Conservation (phyloP, 2,113 vertebrate species). For the Microcebus jonahi region DNA sequence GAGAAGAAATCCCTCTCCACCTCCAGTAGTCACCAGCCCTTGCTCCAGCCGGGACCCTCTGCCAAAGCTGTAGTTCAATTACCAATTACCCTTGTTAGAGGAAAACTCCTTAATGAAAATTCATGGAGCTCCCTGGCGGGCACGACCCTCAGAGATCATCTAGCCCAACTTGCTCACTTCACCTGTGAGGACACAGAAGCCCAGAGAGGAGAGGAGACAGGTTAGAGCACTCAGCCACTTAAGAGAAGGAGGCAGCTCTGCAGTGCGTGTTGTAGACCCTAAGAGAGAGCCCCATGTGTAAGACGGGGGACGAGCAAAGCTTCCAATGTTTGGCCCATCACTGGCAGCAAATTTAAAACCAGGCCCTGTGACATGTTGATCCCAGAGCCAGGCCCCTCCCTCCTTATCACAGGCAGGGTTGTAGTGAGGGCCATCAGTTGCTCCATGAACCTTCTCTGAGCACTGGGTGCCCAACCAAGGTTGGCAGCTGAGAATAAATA, state of each 20-base stretch:
- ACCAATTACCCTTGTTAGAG: background rate
- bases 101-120: background rate
- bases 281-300: background rate
- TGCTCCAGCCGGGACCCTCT: background rate
- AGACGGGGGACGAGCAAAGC: background rate
- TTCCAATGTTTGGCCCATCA: background rate
- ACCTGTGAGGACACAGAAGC: too few species aligned
- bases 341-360: background rate
- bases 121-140: fast-evolving
- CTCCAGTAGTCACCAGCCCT: fast-evolving
- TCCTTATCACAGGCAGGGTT: background rate
- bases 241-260: too few species aligned
- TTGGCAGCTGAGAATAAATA: background rate
- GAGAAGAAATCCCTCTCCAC: background rate
- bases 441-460: background rate
- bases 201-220: background rate
- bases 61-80: too few species aligned
- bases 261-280: background rate
- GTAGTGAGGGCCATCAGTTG: background rate
- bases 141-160: background rate
- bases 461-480: background rate
- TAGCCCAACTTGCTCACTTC: background rate
- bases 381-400: background rate
- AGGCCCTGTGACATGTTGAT: background rate
- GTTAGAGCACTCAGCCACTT: fast-evolving